A percentile compares a stretch with the other conserved stretches of the same genome.
These are phyloP conservation scores for Pardalotus punctatus DNA, from an alignment of 2,113 vertebrate genomes.

Conservation along the genomic window DNA sequence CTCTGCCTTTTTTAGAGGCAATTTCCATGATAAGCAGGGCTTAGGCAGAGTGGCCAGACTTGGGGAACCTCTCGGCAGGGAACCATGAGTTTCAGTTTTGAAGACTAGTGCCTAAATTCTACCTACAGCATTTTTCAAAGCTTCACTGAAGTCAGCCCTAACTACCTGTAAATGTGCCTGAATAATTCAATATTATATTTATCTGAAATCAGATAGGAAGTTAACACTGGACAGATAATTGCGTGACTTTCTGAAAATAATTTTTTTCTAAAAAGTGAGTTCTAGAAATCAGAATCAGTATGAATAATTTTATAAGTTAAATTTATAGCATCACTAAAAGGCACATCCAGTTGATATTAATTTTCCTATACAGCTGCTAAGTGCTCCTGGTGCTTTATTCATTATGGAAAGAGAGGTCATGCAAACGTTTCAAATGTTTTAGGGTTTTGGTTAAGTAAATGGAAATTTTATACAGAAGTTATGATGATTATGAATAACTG, in stretches of 20 bases:
- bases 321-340: background rate
- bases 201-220: background rate
- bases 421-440: background rate
- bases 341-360: background rate
- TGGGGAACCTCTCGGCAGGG: background rate
- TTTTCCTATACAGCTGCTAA: background rate
- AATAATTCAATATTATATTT: background rate
- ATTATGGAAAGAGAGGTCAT: background rate
- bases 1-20: background rate
- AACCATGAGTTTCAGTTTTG: background rate
- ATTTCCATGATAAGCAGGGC: background rate
- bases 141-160: background rate
- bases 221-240: background rate
- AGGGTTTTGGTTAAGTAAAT: conserved; percentile 33
- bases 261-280: background rate
- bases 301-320: background rate
- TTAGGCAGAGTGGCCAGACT: background rate
- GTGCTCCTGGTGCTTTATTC: background rate
- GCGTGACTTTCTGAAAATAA: background rate
- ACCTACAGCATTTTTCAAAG: background rate
- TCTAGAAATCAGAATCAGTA: background rate
- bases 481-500: conserved; percentile 1
- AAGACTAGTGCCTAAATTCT: background rate
- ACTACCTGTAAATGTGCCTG: background rate
- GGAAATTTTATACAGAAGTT: conserved; percentile 23